Percentiles rank a stretch among this genome's conserved stretches.
Evolutionary conservation across 1,140 invertebrate species (phyloP).

Genomic region (Brevipalpus yothersi): DNA sequence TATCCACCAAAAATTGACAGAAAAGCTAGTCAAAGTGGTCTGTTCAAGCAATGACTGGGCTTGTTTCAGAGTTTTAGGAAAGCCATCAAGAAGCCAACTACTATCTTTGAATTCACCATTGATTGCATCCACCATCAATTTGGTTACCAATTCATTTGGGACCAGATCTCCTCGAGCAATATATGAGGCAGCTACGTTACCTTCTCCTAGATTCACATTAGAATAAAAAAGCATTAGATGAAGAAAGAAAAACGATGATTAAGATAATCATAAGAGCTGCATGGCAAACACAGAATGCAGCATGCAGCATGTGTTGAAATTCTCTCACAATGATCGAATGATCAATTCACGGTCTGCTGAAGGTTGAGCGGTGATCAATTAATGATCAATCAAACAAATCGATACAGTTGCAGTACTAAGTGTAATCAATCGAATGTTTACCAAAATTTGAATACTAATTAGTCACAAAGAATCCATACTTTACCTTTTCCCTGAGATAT

Average conservation of each 20-base stretch:
- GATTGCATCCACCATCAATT: constrained; percentile 38
- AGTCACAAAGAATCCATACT: background rate
- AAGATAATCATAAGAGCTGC: too few species aligned
- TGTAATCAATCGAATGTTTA: too few species aligned
- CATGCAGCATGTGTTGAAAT: too few species aligned
- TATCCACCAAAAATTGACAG: constrained; percentile 33
- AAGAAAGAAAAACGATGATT: too few species aligned
- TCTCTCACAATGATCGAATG: too few species aligned
- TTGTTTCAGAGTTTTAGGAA: constrained; percentile 64
- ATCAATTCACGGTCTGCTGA: too few species aligned
- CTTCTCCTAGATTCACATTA: constrained; percentile 24
- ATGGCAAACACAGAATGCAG: too few species aligned
- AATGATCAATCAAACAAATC: too few species aligned
- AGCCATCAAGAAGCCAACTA: constrained; percentile 76
- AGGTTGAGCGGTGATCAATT: too few species aligned
- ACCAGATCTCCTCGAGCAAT: constrained; percentile 58
- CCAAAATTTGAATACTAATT: too few species aligned
- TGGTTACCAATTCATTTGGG: constrained; percentile 62
- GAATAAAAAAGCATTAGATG: too few species aligned
- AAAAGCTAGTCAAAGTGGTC: constrained; percentile 41
- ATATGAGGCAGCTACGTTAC: constrained; percentile 45
- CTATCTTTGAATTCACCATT: background rate
- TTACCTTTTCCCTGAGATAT: constrained; percentile 44
- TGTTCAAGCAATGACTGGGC: constrained; percentile 37
- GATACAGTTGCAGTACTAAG: too few species aligned